Percentiles rank a stretch among this genome's conserved stretches.
These are phyloP conservation scores for Rhineura floridana DNA, from an alignment of 2,113 vertebrate genomes.

Conservation along the genomic window DNA sequence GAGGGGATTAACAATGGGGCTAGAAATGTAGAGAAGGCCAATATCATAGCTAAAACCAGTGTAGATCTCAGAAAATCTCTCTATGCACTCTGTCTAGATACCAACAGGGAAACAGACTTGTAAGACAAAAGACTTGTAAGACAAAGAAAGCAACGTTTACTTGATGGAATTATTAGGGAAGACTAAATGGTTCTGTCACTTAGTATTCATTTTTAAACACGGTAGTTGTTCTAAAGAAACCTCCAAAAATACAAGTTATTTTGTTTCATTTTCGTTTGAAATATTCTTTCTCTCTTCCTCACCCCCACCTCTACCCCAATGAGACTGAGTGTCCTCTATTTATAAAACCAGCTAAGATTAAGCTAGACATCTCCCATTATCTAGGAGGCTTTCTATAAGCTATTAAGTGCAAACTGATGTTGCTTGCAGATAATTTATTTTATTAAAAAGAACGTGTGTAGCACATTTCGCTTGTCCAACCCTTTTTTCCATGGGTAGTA, in stretches of 20 bases:
- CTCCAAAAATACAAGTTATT: slow-evolving; percentile 52
- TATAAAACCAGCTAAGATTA: slow-evolving; percentile 78
- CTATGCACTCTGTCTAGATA: slow-evolving; percentile 91
- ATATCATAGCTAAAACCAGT: slow-evolving; percentile 89
- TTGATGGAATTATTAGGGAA: background rate
- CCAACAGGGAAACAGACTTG: slow-evolving; percentile 89
- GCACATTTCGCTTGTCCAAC: slow-evolving; percentile 51
- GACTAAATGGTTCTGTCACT: slow-evolving; percentile 24
- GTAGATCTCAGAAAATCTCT: slow-evolving; percentile 89
- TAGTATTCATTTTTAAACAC: slow-evolving; percentile 68
- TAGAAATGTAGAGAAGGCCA: slow-evolving; percentile 80
- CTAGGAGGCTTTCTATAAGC: slow-evolving; percentile 50
- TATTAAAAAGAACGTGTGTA: slow-evolving; percentile 52
- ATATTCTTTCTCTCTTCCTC: slow-evolving; percentile 49
- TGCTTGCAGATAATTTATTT: slow-evolving; percentile 68
- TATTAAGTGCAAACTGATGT: slow-evolving; percentile 57
- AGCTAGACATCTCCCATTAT: slow-evolving; percentile 66
- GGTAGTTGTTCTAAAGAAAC: slow-evolving; percentile 46
- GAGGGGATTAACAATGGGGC: slow-evolving; percentile 73
- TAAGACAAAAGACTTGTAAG: slow-evolving; percentile 55
- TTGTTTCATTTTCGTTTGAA: slow-evolving; percentile 17
- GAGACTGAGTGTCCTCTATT: slow-evolving; percentile 72
- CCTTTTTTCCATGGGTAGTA: slow-evolving; percentile 38
- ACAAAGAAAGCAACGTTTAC: background rate
- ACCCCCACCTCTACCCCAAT: slow-evolving; percentile 26